Evolutionary conservation across 2,888 invertebrate genomes (phyloP), one percentile per base, ranked within the genome.

Genomic region (Thumatha senex): DNA sequence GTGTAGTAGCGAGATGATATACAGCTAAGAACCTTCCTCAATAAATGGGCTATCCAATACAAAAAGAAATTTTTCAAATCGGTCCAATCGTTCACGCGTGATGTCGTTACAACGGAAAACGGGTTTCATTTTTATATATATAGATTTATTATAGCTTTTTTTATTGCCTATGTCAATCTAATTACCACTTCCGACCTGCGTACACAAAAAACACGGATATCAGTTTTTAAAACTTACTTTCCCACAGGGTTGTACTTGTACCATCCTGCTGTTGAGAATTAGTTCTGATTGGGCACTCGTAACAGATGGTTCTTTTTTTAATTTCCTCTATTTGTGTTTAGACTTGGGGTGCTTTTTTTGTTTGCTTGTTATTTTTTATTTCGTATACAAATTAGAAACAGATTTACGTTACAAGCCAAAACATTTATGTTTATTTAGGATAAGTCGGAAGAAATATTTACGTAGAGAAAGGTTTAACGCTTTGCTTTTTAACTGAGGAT

Each of bases 251-350:
- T 62, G 57, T 48, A 46, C 66, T 86, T 87, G 87, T 84, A 78
- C 78, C 68, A 74, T 78, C 76, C 77, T 82, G 82, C 85, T 81
- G 78, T 74, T 74, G 64, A 62, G 68, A 78, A 78, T 78, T 71
- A 76, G 80, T 82, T 82, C 47, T 68, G 65, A 75, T 74, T 77
- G 72, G 74, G 61, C 66, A 64, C 72, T 77, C 61, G 72, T 61
- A 63, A 71, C 85, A 86, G 81, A 80, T 87, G 88, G 76, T 66
- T 65, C 54, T 70, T 81, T 84, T 80, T 86, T 83, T 76, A 72
- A 78, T 81, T 80, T 82, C 78, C 78, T 77, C 55, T 65, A 61
- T 70, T 76, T 76, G 70, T 69, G 63, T 74, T 69, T 70, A 67
- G 60, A 59, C 43, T 48, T 47, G 40, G 54, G 46, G 46, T 57